These are phyloP conservation scores for Phrixothrix hirtus DNA, from an alignment of 2,888 invertebrate genomes.

Conservation along the genomic window DNA sequence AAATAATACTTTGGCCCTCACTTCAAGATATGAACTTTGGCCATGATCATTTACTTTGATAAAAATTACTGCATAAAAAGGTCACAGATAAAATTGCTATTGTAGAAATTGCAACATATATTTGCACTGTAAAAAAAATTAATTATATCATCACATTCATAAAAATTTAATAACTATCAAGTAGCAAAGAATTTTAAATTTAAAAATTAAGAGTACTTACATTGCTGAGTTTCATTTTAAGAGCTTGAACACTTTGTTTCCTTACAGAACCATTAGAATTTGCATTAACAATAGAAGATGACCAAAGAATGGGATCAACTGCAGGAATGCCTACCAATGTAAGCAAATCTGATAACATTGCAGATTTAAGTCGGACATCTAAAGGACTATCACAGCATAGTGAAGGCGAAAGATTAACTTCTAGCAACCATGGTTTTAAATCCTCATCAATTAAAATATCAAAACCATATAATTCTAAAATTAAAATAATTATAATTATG, in stretches of 20 bases:
- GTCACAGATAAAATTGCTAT: no score
- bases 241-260: constrained; percentile 26
- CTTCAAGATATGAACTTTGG: no score
- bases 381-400: constrained; percentile 90
- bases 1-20: no score
- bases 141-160: no score
- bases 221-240: constrained; percentile 49
- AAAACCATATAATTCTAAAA: constrained; percentile 87
- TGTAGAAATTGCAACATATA: no score
- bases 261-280: constrained; percentile 27
- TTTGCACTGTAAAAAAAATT: no score
- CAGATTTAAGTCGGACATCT: constrained; percentile 90
- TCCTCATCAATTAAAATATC: constrained; percentile 91
- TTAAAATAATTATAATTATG: no score
- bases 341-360: constrained; percentile 85
- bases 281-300: constrained; percentile 34
- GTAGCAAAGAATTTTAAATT: no score
- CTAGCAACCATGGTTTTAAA: constrained; percentile 92
- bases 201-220: no score
- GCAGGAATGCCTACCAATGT: constrained; percentile 90
- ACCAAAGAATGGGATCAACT: constrained; percentile 65
- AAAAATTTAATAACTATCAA: no score
- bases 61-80: no score
- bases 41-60: no score
- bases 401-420: constrained; percentile 92